phyloP scores from a whole-genome alignment of 2,888 invertebrate genomes.

The Aproaerema taeniolella region DNA sequence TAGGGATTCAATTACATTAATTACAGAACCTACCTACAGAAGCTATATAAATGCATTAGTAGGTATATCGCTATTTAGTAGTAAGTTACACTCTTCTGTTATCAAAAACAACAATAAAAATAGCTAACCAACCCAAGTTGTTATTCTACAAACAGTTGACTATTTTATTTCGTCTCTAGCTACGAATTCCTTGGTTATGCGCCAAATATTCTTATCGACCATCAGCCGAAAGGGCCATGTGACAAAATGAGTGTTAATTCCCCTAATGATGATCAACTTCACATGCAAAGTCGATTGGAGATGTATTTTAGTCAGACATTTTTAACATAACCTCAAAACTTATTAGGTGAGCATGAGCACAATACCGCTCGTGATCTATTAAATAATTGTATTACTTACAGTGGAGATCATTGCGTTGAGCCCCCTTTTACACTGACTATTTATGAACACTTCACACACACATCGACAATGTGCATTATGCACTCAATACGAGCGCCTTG shows the following conservation, averaged over 20 bases:
- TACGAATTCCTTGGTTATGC: conserved; percentile 34
- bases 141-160: neutral
- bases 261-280: conserved; percentile 21
- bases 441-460: conserved; percentile 67
- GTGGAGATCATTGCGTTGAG: conserved; percentile 59
- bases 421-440: conserved; percentile 64
- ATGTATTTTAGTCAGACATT: conserved; percentile 36
- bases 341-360: conserved; percentile 22
- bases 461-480: conserved; percentile 58
- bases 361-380: conserved; percentile 28
- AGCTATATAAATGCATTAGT: no score
- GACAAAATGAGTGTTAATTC: conserved; percentile 25
- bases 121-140: no score
- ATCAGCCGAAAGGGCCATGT: conserved; percentile 34
- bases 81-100: no score
- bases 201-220: conserved; percentile 37
- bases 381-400: conserved; percentile 50
- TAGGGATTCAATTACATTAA: no score
- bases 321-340: conserved; percentile 68
- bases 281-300: conserved; percentile 21
- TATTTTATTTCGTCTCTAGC: conserved; percentile 3
- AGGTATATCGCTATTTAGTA: no score
- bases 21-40: no score
- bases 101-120: no score
- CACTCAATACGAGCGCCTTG: conserved; percentile 47